Base-by-base conservation (phyloP, 2,113 vertebrate species). In the Scalopus aquaticus region DNA sequence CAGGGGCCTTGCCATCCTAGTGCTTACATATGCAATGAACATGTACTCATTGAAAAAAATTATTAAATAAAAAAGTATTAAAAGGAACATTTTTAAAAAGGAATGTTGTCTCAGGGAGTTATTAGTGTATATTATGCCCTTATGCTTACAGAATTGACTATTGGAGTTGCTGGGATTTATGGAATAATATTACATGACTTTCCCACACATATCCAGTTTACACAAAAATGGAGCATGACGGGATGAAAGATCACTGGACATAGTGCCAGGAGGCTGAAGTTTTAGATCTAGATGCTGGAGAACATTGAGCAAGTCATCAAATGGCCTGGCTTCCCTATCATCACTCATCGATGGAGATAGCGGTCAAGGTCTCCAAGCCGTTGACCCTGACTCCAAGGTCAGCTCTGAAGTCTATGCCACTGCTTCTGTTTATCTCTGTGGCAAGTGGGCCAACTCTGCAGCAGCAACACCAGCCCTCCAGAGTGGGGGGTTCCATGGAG, bases 321-420 rank as follows among this genome's bases (percentile, higher is more conserved):
- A 30, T 39, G 15, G 4, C 32, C 9, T 0, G 8, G 44, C 81
- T 2, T 58, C n/a, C 5, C 10, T 9, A 22, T 62, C 35, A 1
- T 89, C 6, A 8, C 39, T 69, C 13, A 10, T 20, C 9, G 32
- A 44, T 0, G 4, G 0, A 2, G 70, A 42, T 32, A 7, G 3
- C 4, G 1, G 42, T 17, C 86, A 49, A 32, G 9, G 51, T 62
- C 9, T 11, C 28, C 5, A 62, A 56, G 51, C 17, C 22, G 19
- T 22, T 56, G 51, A 56, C 19, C 54, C 22, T 56, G 19, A 56
- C 20, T 22, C 54, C 20, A 56, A 56, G 54, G 10, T 37, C 11
- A 32, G 64, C 3, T 37, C 44, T 3, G 0, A 32, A 62, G 15
- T 24, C 30, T 1, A 1, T 16, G 1, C 7, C 0, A 5, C 51